A percentile compares a stretch with the other conserved stretches of the same genome.
phyloP scores from a whole-genome alignment of 2,797 vertebrate genomes.

The Girardinus metallicus region DNA sequence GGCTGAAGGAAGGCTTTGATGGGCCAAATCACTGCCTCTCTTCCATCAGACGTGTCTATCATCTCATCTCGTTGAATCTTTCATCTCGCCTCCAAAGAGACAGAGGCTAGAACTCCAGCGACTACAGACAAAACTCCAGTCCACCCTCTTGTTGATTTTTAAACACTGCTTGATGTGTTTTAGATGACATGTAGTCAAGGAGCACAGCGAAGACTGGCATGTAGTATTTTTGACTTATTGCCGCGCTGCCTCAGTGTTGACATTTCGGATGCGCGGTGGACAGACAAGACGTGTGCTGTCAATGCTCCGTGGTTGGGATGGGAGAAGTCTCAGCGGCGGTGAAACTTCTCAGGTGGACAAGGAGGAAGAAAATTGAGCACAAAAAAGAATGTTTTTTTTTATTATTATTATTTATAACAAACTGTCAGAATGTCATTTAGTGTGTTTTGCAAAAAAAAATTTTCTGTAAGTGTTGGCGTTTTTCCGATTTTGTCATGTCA shows the following conservation, averaged over 20 bases:
- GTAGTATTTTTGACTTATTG: slow-evolving; percentile 47
- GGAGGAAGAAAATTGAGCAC: slow-evolving; percentile 19
- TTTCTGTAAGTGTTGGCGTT: too few relatives aligned
- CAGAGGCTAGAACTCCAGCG: slow-evolving; percentile 46
- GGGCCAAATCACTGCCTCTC: slow-evolving; percentile 73
- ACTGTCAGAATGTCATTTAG: slow-evolving; percentile 20
- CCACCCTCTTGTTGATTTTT: slow-evolving; percentile 13
- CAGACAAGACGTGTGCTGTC: slow-evolving; percentile 21
- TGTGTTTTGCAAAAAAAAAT: background rate
- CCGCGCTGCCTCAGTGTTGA: slow-evolving; percentile 21
- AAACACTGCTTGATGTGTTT: slow-evolving; percentile 44
- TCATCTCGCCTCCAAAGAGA: slow-evolving; percentile 55
- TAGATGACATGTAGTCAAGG: slow-evolving; percentile 40
- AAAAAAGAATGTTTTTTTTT: background rate
- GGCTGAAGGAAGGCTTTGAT: slow-evolving; percentile 73
- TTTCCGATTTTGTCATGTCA: background rate
- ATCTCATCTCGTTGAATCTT: slow-evolving; percentile 61
- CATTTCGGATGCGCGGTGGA: slow-evolving; percentile 40
- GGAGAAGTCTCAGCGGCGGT: slow-evolving; percentile 14
- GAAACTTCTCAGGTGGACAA: slow-evolving; percentile 36
- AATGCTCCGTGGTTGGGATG: slow-evolving; percentile 21
- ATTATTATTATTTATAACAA: background rate
- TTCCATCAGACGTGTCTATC: slow-evolving; percentile 67
- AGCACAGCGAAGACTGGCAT: slow-evolving; percentile 36
- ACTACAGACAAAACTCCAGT: slow-evolving; percentile 41